Conservation (phyloP, 2,113 vertebrate species). For the Xiphophorus hellerii region DNA sequence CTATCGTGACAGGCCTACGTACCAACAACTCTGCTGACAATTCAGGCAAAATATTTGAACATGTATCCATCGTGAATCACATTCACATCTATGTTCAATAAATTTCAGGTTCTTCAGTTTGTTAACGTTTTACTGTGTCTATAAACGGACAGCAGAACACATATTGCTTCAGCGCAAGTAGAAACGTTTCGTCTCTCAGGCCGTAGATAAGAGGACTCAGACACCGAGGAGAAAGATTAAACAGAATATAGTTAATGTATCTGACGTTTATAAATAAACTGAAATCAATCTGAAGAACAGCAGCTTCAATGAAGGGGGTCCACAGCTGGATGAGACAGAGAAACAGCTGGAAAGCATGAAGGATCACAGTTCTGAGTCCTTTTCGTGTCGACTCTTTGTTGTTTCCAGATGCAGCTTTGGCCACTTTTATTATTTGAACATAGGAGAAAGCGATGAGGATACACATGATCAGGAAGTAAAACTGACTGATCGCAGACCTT, state of each 20-base stretch:
- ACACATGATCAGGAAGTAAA: conserved; percentile 63
- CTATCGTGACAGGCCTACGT: too few relatives aligned
- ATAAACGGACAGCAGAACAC: not conserved
- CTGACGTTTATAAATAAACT: conserved; percentile 2
- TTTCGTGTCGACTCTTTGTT: conserved; percentile 48
- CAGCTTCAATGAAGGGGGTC: conserved; percentile 54
- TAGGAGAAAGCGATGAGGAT: conserved; percentile 55
- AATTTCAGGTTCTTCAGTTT: not conserved
- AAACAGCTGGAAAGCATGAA: conserved; percentile 69
- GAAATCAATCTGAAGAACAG: not conserved
- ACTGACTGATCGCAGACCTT: conserved; percentile 18
- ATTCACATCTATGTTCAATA: not conserved
- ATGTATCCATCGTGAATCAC: not conserved
- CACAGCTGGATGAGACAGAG: conserved; percentile 66
- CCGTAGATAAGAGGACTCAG: conserved; percentile 71
- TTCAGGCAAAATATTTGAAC: too few relatives aligned
- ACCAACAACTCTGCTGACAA: too few relatives aligned
- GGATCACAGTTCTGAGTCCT: conserved; percentile 62
- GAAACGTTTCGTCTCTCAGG: conserved; percentile 57
- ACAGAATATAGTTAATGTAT: conserved; percentile 39
- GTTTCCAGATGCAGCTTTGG: conserved; percentile 52
- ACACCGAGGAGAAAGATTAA: conserved; percentile 51
- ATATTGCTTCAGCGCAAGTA: conserved; percentile 10
- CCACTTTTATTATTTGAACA: conserved; percentile 55
- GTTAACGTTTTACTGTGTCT: not conserved